Evolutionary conservation across 2,113 vertebrate genomes (phyloP).

Genomic region (Tamias sibiricus): DNA sequence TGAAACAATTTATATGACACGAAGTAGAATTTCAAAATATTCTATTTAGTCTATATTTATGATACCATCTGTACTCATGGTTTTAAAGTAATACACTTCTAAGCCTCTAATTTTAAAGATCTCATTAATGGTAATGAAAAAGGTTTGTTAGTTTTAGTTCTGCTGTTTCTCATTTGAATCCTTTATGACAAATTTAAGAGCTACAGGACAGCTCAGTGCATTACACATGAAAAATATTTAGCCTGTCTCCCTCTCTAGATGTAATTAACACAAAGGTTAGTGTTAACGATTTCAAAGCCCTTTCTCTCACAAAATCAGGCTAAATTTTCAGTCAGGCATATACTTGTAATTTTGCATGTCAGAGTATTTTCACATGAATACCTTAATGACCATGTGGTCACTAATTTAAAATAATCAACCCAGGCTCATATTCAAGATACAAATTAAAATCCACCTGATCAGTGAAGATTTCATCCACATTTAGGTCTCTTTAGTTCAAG

Average conservation of each 20-base stretch:
- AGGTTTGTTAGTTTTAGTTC: background rate
- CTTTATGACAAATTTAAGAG: background rate
- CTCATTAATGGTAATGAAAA: background rate
- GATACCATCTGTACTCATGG: background rate
- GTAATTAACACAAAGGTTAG: background rate
- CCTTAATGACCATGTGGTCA: background rate
- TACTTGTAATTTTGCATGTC: background rate
- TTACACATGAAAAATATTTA: background rate
- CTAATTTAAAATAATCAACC: background rate
- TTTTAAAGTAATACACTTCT: background rate
- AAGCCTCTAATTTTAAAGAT: background rate
- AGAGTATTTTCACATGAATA: background rate
- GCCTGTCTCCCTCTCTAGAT: background rate
- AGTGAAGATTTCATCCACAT: background rate
- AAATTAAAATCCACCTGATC: background rate
- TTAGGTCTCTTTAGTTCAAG: no score
- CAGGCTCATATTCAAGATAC: background rate
- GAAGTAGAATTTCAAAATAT: background rate
- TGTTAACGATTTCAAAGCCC: background rate
- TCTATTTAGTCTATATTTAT: background rate
- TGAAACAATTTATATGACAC: background rate
- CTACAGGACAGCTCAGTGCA: background rate
- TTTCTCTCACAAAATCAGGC: constrained; percentile 5
- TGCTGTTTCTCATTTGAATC: background rate
- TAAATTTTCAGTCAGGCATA: background rate